These are phyloP conservation scores for Trileptium ribeirensis DNA, from an alignment of 2,888 invertebrate genomes.

Conservation along the genomic window DNA sequence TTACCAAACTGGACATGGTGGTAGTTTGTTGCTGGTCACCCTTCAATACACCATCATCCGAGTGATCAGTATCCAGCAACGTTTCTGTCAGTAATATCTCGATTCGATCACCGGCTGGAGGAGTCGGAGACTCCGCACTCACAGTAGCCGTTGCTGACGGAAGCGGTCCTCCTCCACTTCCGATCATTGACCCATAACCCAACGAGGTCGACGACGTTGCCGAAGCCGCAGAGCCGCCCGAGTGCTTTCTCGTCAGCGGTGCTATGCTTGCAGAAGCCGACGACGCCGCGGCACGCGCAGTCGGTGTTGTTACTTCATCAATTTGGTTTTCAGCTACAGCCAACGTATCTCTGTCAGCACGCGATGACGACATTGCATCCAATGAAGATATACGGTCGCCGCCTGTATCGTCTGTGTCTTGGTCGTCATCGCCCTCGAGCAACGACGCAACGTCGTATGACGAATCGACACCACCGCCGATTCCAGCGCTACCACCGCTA, in stretches of 20 bases:
- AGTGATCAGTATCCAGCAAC: not conserved
- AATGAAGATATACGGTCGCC: not conserved
- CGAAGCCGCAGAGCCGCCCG: not conserved
- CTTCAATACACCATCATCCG: not conserved
- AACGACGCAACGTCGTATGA: not conserved
- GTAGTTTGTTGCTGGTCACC: not conserved
- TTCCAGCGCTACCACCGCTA: too few species aligned
- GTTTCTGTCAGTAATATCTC: too few species aligned
- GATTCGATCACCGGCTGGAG: too few species aligned
- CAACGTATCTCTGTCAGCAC: not conserved
- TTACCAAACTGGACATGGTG: not conserved
- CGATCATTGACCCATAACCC: not conserved
- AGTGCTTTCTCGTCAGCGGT: not conserved
- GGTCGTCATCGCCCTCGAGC: not conserved
- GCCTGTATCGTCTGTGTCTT: not conserved
- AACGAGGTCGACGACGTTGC: not conserved
- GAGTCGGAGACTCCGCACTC: too few species aligned
- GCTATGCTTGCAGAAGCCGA: too few species aligned
- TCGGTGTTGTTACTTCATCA: too few species aligned
- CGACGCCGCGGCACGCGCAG: too few species aligned
- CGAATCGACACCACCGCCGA: not conserved
- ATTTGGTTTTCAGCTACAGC: not conserved
- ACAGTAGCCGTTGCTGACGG: not conserved
- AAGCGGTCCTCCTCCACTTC: not conserved
- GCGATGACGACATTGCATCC: not conserved